Conservation (phyloP, 2,888 invertebrate genomes). For the Galerucella calmariensis region DNA sequence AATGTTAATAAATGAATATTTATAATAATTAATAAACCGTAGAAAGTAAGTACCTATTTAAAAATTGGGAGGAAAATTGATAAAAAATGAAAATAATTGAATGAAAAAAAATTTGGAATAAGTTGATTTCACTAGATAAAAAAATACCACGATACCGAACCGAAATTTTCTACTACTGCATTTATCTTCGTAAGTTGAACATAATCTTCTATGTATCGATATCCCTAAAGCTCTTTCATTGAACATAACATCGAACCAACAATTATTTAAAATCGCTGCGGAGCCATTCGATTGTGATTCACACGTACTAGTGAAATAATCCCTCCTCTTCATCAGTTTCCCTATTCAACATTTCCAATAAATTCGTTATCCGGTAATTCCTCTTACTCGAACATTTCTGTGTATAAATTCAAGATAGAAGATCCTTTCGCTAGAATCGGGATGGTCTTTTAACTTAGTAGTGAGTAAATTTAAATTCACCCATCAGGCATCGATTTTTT, state of each 20-base stretch:
- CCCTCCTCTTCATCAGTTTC: slow-evolving; percentile 9
- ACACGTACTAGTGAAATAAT: slow-evolving; percentile 5
- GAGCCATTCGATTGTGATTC: neutral
- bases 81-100: no score
- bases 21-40: no score
- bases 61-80: no score
- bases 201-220: no score
- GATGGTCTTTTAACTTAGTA: slow-evolving; percentile 4
- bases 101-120: no score
- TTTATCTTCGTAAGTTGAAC: no score
- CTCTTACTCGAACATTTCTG: slow-evolving; percentile 6
- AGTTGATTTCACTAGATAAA: no score
- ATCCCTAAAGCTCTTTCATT: neutral
- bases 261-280: neutral
- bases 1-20: no score
- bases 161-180: no score
- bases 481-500: slow-evolving; percentile 1
- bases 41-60: no score
- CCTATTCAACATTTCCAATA: slow-evolving; percentile 11
- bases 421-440: neutral
- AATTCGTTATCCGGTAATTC: slow-evolving; percentile 12
- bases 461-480: slow-evolving; percentile 6
- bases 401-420: neutral
- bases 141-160: no score
- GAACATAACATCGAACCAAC: neutral